Conservation (phyloP, 2,888 invertebrate species). For the Mythimna impura region DNA sequence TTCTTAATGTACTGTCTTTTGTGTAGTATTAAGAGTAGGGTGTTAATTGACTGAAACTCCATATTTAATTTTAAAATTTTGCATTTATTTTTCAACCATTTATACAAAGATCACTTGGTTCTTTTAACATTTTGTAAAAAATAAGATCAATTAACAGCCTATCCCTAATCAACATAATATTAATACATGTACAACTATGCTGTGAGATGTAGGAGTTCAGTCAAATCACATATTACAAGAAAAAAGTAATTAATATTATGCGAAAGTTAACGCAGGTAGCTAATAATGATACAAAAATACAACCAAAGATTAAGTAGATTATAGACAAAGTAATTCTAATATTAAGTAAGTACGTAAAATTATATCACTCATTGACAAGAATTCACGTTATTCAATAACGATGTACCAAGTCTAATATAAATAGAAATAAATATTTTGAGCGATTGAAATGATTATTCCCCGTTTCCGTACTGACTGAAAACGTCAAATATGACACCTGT, state of each 20-base stretch:
- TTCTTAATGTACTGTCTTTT: slow-evolving; percentile 36
- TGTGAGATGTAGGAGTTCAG: slow-evolving; percentile 87
- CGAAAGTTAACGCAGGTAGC: slow-evolving; percentile 61
- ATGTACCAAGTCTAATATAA: slow-evolving; percentile 71
- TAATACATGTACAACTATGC: slow-evolving; percentile 75
- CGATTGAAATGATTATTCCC: slow-evolving; percentile 61
- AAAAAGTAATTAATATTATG: slow-evolving; percentile 70
- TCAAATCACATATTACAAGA: slow-evolving; percentile 82
- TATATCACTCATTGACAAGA: slow-evolving; percentile 87
- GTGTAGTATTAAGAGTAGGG: slow-evolving; percentile 84
- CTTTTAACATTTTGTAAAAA: slow-evolving; percentile 85
- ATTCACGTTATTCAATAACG: slow-evolving; percentile 78
- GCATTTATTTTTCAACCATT: slow-evolving; percentile 88
- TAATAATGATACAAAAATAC: slow-evolving; percentile 68
- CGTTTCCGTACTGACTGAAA: slow-evolving; percentile 75
- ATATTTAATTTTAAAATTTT: slow-evolving; percentile 85
- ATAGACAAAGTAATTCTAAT: slow-evolving; percentile 70
- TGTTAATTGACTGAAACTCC: slow-evolving; percentile 91
- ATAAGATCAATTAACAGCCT: slow-evolving; percentile 89
- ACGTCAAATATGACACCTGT: slow-evolving; percentile 82
- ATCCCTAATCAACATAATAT: slow-evolving; percentile 84
- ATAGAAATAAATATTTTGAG: slow-evolving; percentile 69
- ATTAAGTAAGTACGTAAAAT: slow-evolving; percentile 69
- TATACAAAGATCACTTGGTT: slow-evolving; percentile 85
- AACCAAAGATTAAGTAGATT: slow-evolving; percentile 72